phyloP scores from a whole-genome alignment of 2,888 invertebrate genomes.

The Cheilosia pagana region DNA sequence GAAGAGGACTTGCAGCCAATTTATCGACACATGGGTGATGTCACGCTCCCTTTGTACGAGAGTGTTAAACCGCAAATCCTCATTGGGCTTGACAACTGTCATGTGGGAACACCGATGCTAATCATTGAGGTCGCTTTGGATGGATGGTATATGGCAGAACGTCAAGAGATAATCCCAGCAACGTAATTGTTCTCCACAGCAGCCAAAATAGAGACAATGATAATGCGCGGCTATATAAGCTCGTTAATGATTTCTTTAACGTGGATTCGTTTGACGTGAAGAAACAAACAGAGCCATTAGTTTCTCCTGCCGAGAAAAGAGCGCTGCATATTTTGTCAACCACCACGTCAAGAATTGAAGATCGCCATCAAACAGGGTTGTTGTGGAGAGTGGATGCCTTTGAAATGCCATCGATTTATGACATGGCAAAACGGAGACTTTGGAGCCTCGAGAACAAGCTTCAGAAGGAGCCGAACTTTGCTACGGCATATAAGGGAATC shows the following conservation, averaged over 20 bases:
- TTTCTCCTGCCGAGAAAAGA: no score
- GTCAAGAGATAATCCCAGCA: not conserved
- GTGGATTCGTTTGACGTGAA: no score
- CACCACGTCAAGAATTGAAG: no score
- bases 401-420: no score
- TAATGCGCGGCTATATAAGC: not conserved
- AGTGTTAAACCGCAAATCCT: constrained; percentile 12
- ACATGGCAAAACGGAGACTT: no score
- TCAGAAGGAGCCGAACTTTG: constrained; percentile 10
- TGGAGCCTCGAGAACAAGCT: no score
- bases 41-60: not conserved
- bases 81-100: constrained; percentile 8
- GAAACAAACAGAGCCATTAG: no score
- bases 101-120: not conserved
- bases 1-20: not conserved
- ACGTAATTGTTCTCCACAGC: not conserved
- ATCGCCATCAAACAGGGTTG: no score
- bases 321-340: no score
- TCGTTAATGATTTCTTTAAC: not conserved
- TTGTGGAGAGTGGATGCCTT: no score
- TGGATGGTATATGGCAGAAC: constrained; percentile 23
- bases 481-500: constrained; percentile 43
- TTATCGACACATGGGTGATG: not conserved
- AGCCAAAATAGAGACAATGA: not conserved
- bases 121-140: constrained; percentile 1